phyloP scores from a whole-genome alignment of 1,140 invertebrate species.

The Gryllus bimaculatus region DNA sequence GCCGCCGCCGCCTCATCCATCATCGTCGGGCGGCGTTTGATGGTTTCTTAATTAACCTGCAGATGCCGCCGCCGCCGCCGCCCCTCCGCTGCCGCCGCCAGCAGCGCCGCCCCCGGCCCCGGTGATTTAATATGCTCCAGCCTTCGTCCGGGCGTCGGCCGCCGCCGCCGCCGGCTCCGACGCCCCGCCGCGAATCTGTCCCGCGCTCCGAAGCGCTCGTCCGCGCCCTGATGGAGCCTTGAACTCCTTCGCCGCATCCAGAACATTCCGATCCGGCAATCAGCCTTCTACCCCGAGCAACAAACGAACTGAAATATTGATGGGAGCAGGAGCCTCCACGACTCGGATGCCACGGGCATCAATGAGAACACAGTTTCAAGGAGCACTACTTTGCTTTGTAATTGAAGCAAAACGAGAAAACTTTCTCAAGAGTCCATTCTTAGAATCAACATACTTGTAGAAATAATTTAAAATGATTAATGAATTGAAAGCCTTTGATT shows the following conservation, averaged over 20 bases:
- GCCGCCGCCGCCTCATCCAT: not conserved
- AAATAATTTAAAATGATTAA: too few relatives aligned
- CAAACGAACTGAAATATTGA: too few relatives aligned
- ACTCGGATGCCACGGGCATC: too few relatives aligned
- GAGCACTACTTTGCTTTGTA: too few relatives aligned
- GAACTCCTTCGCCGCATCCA: not conserved
- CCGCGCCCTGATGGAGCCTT: not conserved
- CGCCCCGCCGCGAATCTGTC: not conserved
- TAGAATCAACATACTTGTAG: too few relatives aligned
- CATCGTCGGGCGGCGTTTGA: not conserved
- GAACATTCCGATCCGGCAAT: not conserved
- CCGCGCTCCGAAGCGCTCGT: not conserved
- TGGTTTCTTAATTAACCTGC: slow-evolving; percentile 4
- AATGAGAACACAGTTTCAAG: too few relatives aligned
- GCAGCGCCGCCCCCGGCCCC: not conserved
- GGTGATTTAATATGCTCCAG: slow-evolving; percentile 4
- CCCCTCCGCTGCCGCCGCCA: too few relatives aligned
- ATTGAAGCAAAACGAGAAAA: too few relatives aligned
- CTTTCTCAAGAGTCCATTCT: too few relatives aligned
- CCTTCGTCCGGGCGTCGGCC: not conserved
- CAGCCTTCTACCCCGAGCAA: not conserved
- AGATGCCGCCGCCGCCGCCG: not conserved
- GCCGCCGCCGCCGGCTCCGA: not conserved
- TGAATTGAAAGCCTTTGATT: too few relatives aligned
- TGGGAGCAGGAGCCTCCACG: too few relatives aligned